Percentiles rank a stretch among this genome's conserved stretches.
phyloP scores from a whole-genome alignment of 1,140 invertebrate genomes.

The Trichonephila clavata region DNA sequence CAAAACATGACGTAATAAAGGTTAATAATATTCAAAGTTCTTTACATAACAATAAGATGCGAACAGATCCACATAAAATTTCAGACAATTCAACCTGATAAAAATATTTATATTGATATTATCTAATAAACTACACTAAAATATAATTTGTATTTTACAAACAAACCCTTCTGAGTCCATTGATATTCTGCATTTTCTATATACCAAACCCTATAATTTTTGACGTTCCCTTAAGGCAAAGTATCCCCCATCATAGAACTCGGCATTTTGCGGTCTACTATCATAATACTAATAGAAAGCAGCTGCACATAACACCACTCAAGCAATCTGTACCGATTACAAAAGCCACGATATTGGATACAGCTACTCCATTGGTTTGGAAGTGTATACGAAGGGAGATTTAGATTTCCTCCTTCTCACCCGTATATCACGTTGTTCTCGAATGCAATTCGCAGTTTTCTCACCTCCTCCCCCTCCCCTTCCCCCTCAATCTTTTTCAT shows the following conservation, averaged over 20 bases:
- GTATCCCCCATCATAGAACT: background rate
- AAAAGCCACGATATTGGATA: constrained; percentile 67
- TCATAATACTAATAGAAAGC: constrained; percentile 76
- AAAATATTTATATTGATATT: too few relatives aligned
- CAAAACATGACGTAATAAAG: too few relatives aligned
- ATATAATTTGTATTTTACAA: too few relatives aligned
- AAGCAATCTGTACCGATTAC: constrained; percentile 64
- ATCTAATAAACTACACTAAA: background rate
- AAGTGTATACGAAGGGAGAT: background rate
- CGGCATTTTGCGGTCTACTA: constrained; percentile 66
- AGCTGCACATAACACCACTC: constrained; percentile 62
- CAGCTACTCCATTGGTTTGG: background rate
- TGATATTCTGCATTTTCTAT: background rate
- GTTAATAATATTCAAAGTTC: too few relatives aligned
- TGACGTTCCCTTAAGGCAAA: background rate
- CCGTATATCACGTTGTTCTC: constrained; percentile 46
- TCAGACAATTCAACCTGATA: background rate
- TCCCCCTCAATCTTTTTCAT: too few relatives aligned
- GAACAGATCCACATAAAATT: background rate
- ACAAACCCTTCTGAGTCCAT: background rate
- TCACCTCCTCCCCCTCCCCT: background rate
- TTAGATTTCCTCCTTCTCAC: constrained; percentile 54
- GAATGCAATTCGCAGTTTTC: constrained; percentile 18
- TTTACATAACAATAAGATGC: too few relatives aligned
- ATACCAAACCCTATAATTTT: background rate